Evolutionary conservation across 1,140 invertebrate genomes (phyloP).

Genomic region (Brachionus sp.): DNA sequence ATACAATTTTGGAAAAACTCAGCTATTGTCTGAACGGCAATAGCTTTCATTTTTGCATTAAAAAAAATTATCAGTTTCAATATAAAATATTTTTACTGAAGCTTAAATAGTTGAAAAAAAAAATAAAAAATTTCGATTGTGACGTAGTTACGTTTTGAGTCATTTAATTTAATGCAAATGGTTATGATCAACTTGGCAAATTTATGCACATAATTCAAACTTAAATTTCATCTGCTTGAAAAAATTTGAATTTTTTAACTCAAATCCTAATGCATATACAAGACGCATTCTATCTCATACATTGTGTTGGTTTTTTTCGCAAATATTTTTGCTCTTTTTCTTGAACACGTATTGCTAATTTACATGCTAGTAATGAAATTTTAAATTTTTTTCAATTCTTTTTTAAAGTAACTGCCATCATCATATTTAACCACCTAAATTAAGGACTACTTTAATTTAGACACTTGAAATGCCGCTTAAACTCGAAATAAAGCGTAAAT

Average conservation of each 20-base stretch:
- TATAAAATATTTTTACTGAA: no score
- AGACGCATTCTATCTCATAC: background rate
- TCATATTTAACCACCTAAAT: background rate
- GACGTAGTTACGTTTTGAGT: background rate
- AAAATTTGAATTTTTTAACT: conserved; percentile 17
- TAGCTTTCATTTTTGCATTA: no score
- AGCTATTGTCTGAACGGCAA: no score
- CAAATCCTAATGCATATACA: background rate
- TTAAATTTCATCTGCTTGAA: conserved; percentile 17
- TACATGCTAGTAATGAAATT: conserved; percentile 29
- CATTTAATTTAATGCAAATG: background rate
- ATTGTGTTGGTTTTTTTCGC: background rate
- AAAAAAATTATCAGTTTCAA: no score
- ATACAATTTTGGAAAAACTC: no score
- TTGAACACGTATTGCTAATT: conserved; percentile 44
- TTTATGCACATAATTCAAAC: conserved; percentile 33
- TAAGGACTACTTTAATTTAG: background rate
- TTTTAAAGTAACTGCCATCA: background rate
- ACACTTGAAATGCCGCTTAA: conserved; percentile 70
- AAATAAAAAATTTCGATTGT: background rate
- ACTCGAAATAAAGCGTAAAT: conserved; percentile 93
- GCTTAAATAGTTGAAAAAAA: no score
- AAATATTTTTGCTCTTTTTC: conserved; percentile 35
- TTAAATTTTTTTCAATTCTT: background rate
- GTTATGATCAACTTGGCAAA: background rate